phyloP scores from a whole-genome alignment of 2,888 invertebrate genomes.

The Monopis laevigella region DNA sequence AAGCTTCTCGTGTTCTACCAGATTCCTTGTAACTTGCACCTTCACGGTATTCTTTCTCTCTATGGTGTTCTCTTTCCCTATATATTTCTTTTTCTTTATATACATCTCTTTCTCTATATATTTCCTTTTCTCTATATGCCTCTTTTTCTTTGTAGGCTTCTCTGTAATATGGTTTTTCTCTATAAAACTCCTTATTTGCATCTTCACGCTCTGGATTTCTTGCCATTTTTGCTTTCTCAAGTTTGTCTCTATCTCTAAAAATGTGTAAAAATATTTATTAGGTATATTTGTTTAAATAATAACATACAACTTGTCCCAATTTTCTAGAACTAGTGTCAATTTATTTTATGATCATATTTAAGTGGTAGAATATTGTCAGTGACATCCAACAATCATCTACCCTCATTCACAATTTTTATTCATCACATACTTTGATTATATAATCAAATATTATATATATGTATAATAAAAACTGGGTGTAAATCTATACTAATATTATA shows the following conservation, averaged over 20 bases:
- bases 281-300: too few species aligned
- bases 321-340: too few species aligned
- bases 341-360: too few species aligned
- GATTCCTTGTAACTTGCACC: constrained; percentile 34
- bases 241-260: constrained; percentile 51
- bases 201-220: constrained; percentile 52
- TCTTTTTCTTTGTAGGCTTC: constrained; percentile 42
- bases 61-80: constrained; percentile 34
- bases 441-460: too few species aligned
- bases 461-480: too few species aligned
- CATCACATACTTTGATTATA: too few species aligned
- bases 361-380: too few species aligned
- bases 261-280: too few species aligned
- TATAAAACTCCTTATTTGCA: constrained; percentile 20
- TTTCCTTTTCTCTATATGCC: constrained; percentile 39
- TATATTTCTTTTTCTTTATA: constrained; percentile 35
- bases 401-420: too few species aligned
- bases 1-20: constrained; percentile 46
- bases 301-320: too few species aligned
- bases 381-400: too few species aligned
- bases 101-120: constrained; percentile 25
- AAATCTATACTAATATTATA: too few species aligned
- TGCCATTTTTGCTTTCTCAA: constrained; percentile 45
- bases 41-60: constrained; percentile 28
- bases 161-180: constrained; percentile 32